These are phyloP conservation scores for Drosophila nr. fundita DNA, from an alignment of 2,888 invertebrate species.

Conservation along the genomic window DNA sequence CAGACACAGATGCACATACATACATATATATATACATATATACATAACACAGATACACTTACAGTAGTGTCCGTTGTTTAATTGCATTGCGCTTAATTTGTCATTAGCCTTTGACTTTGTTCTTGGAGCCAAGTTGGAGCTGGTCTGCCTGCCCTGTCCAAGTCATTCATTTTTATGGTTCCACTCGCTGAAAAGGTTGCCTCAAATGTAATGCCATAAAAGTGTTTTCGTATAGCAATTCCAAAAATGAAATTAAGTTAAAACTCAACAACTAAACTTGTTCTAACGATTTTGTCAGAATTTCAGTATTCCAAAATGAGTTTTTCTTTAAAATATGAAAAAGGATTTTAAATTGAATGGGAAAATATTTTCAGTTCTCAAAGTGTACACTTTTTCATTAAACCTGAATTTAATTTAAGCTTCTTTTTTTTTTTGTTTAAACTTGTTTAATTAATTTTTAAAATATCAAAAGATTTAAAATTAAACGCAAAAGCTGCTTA, in stretches of 20 bases:
- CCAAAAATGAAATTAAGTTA: not conserved
- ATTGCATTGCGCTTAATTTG: constrained; percentile 77
- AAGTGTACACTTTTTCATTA: not conserved
- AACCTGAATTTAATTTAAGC: not conserved
- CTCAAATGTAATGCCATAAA: not conserved
- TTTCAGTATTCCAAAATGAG: not conserved
- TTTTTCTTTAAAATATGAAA: not conserved
- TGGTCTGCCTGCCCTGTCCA: not conserved
- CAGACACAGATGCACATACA: constrained; percentile 19
- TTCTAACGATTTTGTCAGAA: not conserved
- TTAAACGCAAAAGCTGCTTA: not conserved
- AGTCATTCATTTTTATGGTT: constrained; percentile 5
- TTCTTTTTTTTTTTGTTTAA: not conserved
- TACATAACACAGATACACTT: constrained; percentile 24
- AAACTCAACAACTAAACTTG: not conserved
- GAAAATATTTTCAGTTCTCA: not conserved
- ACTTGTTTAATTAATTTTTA: not conserved
- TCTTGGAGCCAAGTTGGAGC: not conserved
- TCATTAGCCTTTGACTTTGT: constrained; percentile 76
- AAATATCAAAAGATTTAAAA: not conserved
- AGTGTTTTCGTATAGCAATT: not conserved
- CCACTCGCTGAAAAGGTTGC: not conserved
- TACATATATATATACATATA: constrained; percentile 19
- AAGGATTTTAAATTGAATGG: not conserved
- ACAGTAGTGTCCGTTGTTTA: constrained; percentile 56